Evolutionary conservation across 2,797 vertebrate species (phyloP), one percentile per base, ranked within the genome.

Genomic region (Morus bassanus): DNA sequence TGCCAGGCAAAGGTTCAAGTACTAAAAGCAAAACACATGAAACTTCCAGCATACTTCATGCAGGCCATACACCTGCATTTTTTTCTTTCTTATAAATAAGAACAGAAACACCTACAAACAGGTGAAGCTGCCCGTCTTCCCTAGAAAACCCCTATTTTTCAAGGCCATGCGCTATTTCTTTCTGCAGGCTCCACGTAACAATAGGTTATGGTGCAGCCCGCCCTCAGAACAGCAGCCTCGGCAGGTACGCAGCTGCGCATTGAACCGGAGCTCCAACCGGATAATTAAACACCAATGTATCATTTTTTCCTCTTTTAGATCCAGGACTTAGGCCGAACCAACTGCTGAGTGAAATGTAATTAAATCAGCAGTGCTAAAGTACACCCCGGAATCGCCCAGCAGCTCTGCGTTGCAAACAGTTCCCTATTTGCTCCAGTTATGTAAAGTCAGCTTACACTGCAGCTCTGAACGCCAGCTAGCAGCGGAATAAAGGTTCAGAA

Each of bases 241-340:
- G 93, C 89, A 94, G 88, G 94, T 81, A 68, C 21, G 12, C 9
- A 2, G 84, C 94, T 57, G 88, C 37, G 33, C 39, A 89, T 37
- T 61, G 72, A 61, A 59, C 65, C 35, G 23, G 86, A 94, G 83
- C 91, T 89, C 96, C 96, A 89, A 43, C 39, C 7, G 51, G 93
- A 96, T 97, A 97, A 98, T 98, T 97, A 97, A 98, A 97, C 96
- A 93, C 89, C 53, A 48, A 67, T 60, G 82, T 93, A 33, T 57
- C 79, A 90, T 92, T 79, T 88, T 43, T n/a, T 50, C 70, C 68
- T 85, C 77, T 68, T 70, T 78, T 4, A 89, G 54, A 78, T 31
- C 24, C 67, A 93, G 72, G 94, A 93, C 78, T 85, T 79, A 93
- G 31, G 81, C 97, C 31, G 75, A 97, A 95, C 94, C 91, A 92